These are phyloP conservation scores for Australoheros scitulus DNA, from an alignment of 2,113 vertebrate species.

Conservation along the genomic window DNA sequence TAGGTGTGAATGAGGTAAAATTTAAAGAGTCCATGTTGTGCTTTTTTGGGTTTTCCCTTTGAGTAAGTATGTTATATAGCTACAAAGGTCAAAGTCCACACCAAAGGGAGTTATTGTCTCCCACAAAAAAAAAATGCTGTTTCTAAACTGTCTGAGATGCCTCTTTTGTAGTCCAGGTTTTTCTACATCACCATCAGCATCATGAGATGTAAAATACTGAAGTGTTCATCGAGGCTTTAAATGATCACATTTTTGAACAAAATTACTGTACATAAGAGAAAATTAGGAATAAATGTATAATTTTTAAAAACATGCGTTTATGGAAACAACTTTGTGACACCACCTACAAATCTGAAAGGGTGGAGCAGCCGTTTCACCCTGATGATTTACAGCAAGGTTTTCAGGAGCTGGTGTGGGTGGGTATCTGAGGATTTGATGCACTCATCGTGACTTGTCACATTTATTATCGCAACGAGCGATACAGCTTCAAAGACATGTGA, in stretches of 20 bases:
- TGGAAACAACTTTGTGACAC: neutral
- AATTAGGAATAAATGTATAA: neutral
- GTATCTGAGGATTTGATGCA: neutral
- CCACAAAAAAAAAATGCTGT: neutral
- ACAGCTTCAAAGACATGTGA: neutral
- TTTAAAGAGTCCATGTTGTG: neutral
- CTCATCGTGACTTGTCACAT: too few relatives aligned
- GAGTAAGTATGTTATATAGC: neutral
- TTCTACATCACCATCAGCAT: neutral
- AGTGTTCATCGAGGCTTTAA: neutral
- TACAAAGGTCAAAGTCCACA: neutral
- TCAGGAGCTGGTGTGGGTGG: neutral
- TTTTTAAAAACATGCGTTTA: neutral
- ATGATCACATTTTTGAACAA: neutral
- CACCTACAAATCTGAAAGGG: neutral
- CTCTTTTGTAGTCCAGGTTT: fast-evolving
- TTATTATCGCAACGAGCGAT: neutral
- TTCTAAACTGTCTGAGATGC: neutral
- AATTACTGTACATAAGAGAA: neutral
- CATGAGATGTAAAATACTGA: neutral
- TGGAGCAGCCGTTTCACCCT: neutral
- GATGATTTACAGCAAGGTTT: neutral
- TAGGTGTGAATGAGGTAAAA: slow-evolving; percentile 6
- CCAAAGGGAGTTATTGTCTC: neutral
- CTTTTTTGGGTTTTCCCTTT: neutral